Base-by-base conservation (phyloP, 2,888 invertebrate genomes). In the Apodemia hepburni region DNA sequence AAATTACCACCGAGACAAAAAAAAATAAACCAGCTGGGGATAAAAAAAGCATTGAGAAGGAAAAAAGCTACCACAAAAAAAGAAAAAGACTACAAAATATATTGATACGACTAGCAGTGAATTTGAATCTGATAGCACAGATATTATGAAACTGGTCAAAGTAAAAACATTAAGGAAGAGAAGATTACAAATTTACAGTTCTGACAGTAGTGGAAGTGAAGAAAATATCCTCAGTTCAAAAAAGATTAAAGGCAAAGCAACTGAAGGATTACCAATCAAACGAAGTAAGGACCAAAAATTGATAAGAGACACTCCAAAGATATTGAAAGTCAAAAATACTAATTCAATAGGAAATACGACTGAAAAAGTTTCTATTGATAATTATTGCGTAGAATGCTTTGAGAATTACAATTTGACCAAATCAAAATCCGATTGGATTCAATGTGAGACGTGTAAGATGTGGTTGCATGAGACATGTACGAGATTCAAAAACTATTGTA, bases 331-430 rank as follows among this genome's bases (percentile, higher is more conserved):
- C 4, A 63, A 62, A 66, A 65, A 66, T 61, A 42, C 12, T 61
- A 67, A 68, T 65, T 65, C 57, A 65, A 67, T 62, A 68, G 63
- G 33, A 65, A 68, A 65, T 63, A 63, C 33, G 12, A 60, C 18
- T n/a, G 58, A 65, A 68, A 47, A 65, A 65, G 59, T 61, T 64
- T 64, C 65, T 58, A 61, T 64, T 65, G 62, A 66, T 66, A 47
- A 68, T 64, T 63, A 64, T 66, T 63, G 66, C 57, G 63, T 54
- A 62, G 62, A 68, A 64, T 67, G 67, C 61, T 67, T 67, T 64
- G 66, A 70, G 29, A 67, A 68, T 67, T 69, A 70, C 33, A 69
- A 67, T 67, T 67, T 68, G 4, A 59, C 59, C 7, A 59, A 59
- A 61, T 69, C 65, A 38, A 68, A 66, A 66, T 66, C 64, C 66